Conservation (phyloP, 1,140 invertebrate species). For the Triops cancriformis region DNA sequence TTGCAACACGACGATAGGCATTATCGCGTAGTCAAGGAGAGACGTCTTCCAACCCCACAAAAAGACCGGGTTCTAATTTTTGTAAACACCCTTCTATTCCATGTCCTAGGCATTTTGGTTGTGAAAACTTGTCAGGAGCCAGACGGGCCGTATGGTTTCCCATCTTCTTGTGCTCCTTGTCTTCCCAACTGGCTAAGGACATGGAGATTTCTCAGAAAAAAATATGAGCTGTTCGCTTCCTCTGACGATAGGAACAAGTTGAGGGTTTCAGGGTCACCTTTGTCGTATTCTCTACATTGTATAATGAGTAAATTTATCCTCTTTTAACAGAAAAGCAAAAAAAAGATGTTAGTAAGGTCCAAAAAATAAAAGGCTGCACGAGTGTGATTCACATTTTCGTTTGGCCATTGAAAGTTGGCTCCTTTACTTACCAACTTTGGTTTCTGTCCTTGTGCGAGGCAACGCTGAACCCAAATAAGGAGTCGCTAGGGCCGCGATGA, state of each 20-base stretch:
- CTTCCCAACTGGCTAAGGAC: not conserved
- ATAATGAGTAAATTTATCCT: not conserved
- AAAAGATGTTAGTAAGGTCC: not conserved
- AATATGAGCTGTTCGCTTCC: not conserved
- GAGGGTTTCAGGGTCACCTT: not conserved
- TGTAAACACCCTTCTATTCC: not conserved
- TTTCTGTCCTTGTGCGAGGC: conserved; percentile 44
- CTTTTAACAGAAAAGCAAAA: not conserved
- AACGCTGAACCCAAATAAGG: conserved; percentile 49
- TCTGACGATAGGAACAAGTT: not conserved
- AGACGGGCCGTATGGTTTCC: conserved; percentile 10
- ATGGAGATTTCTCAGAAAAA: not conserved
- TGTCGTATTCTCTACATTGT: not conserved
- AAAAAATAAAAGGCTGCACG: too few relatives aligned
- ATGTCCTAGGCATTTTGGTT: not conserved
- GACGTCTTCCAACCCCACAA: not conserved
- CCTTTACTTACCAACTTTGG: conserved; percentile 42
- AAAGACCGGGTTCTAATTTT: not conserved
- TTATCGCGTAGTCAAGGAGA: conserved; percentile 2
- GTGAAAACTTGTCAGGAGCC: not conserved
- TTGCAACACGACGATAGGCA: not conserved
- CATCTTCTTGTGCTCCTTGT: not conserved
- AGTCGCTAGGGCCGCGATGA: conserved; percentile 39
- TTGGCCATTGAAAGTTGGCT: not conserved
- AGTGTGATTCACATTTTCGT: not conserved